Evolutionary conservation across 1,140 invertebrate genomes (phyloP), one percentile per base, ranked within the genome.

Genomic region (Brachionus rubens): DNA sequence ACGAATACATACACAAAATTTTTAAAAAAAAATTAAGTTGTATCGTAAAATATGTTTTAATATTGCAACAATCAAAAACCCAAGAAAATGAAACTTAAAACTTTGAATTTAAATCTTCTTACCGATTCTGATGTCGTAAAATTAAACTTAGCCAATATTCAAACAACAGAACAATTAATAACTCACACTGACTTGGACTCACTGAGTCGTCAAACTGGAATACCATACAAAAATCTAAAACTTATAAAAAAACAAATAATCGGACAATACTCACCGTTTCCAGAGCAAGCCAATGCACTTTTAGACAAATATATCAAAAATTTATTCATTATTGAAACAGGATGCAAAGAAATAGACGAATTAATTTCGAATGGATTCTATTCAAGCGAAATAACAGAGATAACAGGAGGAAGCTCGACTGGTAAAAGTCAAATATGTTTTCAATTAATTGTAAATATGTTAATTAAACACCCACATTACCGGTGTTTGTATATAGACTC

Each of bases 61-160:
- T n/a, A n/a, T n/a, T n/a, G n/a, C n/a, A n/a, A n/a, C n/a, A n/a
- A n/a, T n/a, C n/a, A n/a, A n/a, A n/a, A n/a, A n/a, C n/a, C n/a
- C n/a, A n/a, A n/a, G n/a, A n/a, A n/a, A n/a, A 72, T 72, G 68
- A 72, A 54, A 24, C 41, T 72, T 33, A 72, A 72, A 50, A 72
- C 46, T 54, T 33, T 72, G 21, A 72, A 40, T 50, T 72, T n/a
- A 19, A 50, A 19, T 36, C n/a, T 72, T 50, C 28, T 72, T 5
- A 50, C 46, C 12, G 7, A n/a, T 33, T 16, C 24, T 6, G 68
- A 72, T 33, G 33, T 72, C 3, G 14, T 72, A 19, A 72, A 72
- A 50, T 41, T 72, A 21, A 54, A 40, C 41, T 28, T 72, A 50
- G 68, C 68, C 3, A 72, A 72, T 41, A 72, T 72, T 14, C 68